Evolutionary conservation across 2,797 vertebrate species (phyloP).

Genomic region (Coccyzus lansbergi): DNA sequence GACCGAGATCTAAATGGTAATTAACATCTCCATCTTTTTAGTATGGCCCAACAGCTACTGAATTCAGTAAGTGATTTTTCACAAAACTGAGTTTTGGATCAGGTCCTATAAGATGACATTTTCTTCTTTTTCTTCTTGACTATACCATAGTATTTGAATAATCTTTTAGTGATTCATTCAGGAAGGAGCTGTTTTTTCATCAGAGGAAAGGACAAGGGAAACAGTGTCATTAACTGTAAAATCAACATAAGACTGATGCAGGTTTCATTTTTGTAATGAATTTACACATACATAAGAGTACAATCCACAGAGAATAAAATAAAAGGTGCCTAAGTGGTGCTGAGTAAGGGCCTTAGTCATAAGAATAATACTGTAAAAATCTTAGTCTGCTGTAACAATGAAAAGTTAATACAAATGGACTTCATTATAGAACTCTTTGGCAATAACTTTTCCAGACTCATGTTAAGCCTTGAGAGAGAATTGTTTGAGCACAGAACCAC

Average conservation of each 20-base stretch:
- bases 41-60: background rate
- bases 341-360: constrained; percentile 24
- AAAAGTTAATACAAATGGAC: constrained; percentile 64
- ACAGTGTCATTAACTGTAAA: constrained; percentile 4
- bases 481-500: constrained; percentile 57
- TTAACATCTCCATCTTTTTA: background rate
- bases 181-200: background rate
- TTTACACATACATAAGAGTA: background rate
- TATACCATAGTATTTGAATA: background rate
- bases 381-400: constrained; percentile 53
- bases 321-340: constrained; percentile 35
- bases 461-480: constrained; percentile 64
- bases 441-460: constrained; percentile 72
- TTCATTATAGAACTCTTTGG: constrained; percentile 61
- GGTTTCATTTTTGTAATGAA: background rate
- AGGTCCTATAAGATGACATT: background rate
- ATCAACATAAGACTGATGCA: background rate
- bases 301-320: constrained; percentile 5
- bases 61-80: background rate
- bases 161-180: background rate
- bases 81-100: background rate
- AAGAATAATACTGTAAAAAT: constrained; percentile 60
- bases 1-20: background rate
- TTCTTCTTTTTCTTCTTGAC: background rate
- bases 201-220: background rate